These are phyloP conservation scores for Lacanobia oleracea DNA, from an alignment of 2,888 invertebrate genomes.

Conservation along the genomic window DNA sequence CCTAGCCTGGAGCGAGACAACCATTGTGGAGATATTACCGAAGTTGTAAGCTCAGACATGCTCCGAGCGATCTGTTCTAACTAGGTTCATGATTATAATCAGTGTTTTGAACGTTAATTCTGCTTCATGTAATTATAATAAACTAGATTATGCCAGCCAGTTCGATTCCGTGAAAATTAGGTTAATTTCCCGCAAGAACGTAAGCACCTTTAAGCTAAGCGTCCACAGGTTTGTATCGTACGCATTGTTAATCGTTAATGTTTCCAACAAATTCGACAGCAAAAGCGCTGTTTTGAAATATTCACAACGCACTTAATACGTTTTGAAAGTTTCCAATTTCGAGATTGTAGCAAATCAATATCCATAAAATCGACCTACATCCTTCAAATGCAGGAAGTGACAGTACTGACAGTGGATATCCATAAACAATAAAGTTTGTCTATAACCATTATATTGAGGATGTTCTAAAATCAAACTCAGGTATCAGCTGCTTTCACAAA, in stretches of 20 bases:
- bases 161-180: too few species aligned
- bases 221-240: too few species aligned
- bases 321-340: not conserved
- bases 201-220: too few species aligned
- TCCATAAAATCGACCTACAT: conserved; percentile 29
- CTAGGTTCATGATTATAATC: conserved; percentile 22
- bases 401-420: conserved; percentile 31
- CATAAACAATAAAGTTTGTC: conserved; percentile 14
- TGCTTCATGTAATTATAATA: too few species aligned
- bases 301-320: not conserved
- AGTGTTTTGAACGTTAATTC: conserved; percentile 3
- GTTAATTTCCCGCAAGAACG: too few species aligned
- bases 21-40: conserved; percentile 24
- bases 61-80: conserved; percentile 36
- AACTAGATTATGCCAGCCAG: too few species aligned
- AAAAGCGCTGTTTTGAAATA: not conserved
- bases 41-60: conserved; percentile 10
- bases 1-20: conserved; percentile 22
- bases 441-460: conserved; percentile 22
- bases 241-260: too few species aligned
- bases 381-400: conserved; percentile 28
- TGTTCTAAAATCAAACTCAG: conserved; percentile 10
- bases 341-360: not conserved
- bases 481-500: not conserved
- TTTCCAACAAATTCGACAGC: too few species aligned